Evolutionary conservation across 2,888 invertebrate species (phyloP), one percentile per base, ranked within the genome.

Genomic region (Phortica okadai): DNA sequence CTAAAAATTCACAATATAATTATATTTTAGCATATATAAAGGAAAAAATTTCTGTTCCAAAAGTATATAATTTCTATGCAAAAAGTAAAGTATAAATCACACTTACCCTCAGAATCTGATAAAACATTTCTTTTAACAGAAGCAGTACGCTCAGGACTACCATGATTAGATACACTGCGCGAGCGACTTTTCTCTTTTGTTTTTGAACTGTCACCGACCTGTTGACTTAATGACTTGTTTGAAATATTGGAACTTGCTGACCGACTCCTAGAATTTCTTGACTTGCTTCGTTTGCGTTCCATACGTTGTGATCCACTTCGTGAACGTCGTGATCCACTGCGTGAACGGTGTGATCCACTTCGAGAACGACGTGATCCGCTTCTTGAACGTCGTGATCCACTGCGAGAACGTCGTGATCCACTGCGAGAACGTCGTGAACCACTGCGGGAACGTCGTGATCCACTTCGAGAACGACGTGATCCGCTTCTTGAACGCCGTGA

Each of bases 21-120:
- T 21, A n/a, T 41, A 44, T 45, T 45, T 45, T 45, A 58, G 6
- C 8, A n/a, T 1, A 21, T 21, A 21, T 21, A 21, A 21, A 21
- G 21, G 1, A 21, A 21, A 21, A 21, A 21, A 21, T 21, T 0
- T 21, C 21, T 21, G 21, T 21, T 21, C 21, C 58, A 58, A 58
- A 6, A n/a, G 58, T 58, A 11, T n/a, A 58, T 6, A 16, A 14
- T n/a, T n/a, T 14, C 14, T 58, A 58, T 58, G 16, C n/a, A 8
- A n/a, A 58, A 6, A 14, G 6, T 58, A 45, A 45, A 21, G 21
- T 21, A 21, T 21, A 21, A 58, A 11, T n/a, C 14, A 50, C 25
- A 64, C 83, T 93, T 93, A 85, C 93, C 93, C 78, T 94, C 94
- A 0, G 94, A 94, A 10, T 45, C 45, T 45, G 45, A 45, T 45